Percentiles rank a stretch among this genome's conserved stretches.
Evolutionary conservation across 2,888 invertebrate genomes (phyloP).

Genomic region (Bellardia bayeri): DNA sequence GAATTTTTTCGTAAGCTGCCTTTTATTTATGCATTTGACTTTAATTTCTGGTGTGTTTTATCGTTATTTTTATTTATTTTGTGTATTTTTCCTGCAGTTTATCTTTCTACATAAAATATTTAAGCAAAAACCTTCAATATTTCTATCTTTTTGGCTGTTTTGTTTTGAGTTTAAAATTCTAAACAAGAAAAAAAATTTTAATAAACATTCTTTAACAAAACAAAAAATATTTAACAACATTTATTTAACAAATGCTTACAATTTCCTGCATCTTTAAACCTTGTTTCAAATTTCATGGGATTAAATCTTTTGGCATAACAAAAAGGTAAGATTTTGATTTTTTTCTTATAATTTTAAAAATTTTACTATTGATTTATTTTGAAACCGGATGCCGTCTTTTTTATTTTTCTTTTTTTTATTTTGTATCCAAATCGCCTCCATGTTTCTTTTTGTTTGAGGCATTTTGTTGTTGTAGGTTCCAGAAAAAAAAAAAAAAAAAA

Average conservation of each 20-base stretch:
- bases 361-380: slow-evolving; percentile 35
- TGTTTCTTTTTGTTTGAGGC: slow-evolving; percentile 31
- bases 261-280: not conserved
- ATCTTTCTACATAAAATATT: slow-evolving; percentile 42
- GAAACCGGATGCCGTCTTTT: slow-evolving; percentile 50
- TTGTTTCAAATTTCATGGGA: not conserved
- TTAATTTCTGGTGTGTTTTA: slow-evolving; percentile 54
- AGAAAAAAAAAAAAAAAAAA: slow-evolving; percentile 18
- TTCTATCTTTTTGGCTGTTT: slow-evolving; percentile 59
- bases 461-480: slow-evolving; percentile 6
- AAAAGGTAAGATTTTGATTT: slow-evolving; percentile 56
- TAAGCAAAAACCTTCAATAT: slow-evolving; percentile 29
- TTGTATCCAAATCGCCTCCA: slow-evolving; percentile 36
- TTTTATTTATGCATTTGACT: slow-evolving; percentile 62
- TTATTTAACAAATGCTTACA: too few species aligned
- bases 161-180: slow-evolving; percentile 74
- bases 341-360: not conserved
- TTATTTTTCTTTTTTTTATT: not conserved
- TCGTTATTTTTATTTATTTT: slow-evolving; percentile 29
- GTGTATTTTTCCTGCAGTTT: slow-evolving; percentile 36
- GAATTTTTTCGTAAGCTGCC: slow-evolving; percentile 19
- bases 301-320: slow-evolving; percentile 12
- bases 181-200: slow-evolving; percentile 61
- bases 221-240: too few species aligned
- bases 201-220: too few species aligned